phyloP scores from a whole-genome alignment of 2,797 vertebrate genomes.

The Amblyopsis hoosieri region DNA sequence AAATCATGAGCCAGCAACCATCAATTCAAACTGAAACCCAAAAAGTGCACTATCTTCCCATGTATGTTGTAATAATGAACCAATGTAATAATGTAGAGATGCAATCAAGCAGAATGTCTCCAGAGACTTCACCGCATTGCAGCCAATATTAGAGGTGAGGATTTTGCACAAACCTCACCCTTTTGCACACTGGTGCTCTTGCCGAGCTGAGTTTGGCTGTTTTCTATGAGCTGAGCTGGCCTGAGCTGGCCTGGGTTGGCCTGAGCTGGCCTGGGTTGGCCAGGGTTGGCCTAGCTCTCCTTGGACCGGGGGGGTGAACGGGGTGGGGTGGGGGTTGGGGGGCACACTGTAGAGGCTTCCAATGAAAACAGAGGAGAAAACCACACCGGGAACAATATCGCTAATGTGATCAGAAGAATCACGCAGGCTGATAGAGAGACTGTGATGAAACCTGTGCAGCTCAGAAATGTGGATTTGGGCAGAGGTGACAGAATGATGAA shows the following conservation, averaged over 20 bases:
- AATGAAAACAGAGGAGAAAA: conserved; percentile 75
- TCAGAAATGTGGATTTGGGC: conserved; percentile 73
- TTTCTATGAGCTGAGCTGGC: conserved; percentile 60
- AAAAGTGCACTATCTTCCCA: too few species aligned
- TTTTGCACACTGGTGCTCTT: background rate
- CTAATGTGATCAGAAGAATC: conserved; percentile 82
- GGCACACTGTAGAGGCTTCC: conserved; percentile 28
- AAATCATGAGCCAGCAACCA: too few species aligned
- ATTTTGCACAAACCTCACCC: too few species aligned
- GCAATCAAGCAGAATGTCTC: too few species aligned
- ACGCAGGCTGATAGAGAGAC: conserved; percentile 75
- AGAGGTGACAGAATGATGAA: conserved; percentile 78
- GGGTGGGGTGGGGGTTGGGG: too few species aligned
- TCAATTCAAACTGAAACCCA: too few species aligned
- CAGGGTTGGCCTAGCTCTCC: too few species aligned
- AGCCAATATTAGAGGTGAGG: too few species aligned
- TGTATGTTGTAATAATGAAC: too few species aligned
- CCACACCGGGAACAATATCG: conserved; percentile 79
- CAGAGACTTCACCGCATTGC: too few species aligned
- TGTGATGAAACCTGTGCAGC: conserved; percentile 70
- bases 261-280: conserved; percentile 36
- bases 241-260: conserved; percentile 40
- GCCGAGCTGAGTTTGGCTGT: conserved; percentile 53
- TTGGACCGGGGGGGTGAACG: too few species aligned
- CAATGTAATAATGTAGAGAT: too few species aligned